Percentiles rank a stretch among this genome's conserved stretches.
phyloP scores from a whole-genome alignment of 2,797 vertebrate species.

The Potorous gilbertii region DNA sequence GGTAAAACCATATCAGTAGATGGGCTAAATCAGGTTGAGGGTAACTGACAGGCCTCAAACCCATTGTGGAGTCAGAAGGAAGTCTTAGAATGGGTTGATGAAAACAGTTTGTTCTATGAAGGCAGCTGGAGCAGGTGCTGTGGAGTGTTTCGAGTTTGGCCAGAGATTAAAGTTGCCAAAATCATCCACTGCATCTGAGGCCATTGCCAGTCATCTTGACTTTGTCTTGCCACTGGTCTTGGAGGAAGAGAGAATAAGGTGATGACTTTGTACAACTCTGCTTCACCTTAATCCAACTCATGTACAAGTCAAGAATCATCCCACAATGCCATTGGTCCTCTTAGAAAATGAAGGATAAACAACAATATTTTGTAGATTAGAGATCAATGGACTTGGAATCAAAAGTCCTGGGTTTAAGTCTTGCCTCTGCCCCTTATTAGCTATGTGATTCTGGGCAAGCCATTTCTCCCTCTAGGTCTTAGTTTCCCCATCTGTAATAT shows the following conservation, averaged over 20 bases:
- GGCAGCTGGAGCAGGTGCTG: not conserved
- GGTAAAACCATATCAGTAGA: not conserved
- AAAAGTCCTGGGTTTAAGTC: not conserved
- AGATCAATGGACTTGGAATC: not conserved
- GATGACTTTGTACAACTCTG: not conserved
- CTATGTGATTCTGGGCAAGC: too few species aligned
- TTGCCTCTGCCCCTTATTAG: not conserved
- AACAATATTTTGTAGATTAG: not conserved
- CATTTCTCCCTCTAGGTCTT: not conserved
- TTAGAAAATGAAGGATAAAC: not conserved
- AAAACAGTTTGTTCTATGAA: not conserved
- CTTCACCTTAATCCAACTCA: not conserved
- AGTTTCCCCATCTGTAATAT: not conserved
- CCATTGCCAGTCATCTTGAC: not conserved
- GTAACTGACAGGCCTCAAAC: not conserved
- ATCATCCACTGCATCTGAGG: not conserved
- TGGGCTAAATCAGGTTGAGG: not conserved
- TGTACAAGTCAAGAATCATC: not conserved
- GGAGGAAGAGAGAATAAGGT: not conserved
- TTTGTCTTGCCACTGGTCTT: not conserved
- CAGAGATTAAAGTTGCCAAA: not conserved
- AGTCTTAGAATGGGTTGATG: not conserved
- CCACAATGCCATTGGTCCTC: not conserved
- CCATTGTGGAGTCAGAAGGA: not conserved
- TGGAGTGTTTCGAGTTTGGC: not conserved